A percentile compares a stretch with the other conserved stretches of the same genome.
Conservation (phyloP, 2,113 vertebrate genomes). For the Alexandromys fortis region DNA sequence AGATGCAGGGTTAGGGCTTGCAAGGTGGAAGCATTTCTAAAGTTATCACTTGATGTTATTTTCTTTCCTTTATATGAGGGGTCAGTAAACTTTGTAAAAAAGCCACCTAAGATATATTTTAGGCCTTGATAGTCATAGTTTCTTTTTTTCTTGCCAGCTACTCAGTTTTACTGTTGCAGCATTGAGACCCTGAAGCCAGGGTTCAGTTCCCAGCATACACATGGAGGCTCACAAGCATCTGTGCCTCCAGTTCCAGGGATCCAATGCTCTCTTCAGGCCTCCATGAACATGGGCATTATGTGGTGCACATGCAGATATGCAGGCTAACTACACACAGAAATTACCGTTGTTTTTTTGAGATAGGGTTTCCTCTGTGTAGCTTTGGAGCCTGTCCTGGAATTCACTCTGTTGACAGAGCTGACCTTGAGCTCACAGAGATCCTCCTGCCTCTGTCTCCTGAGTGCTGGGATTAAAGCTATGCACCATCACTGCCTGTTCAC, state of each 20-base stretch:
- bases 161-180: neutral
- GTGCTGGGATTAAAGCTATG: too few relatives aligned
- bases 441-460: too few relatives aligned
- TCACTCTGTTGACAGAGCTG: too few relatives aligned
- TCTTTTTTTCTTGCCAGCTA: neutral
- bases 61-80: neutral
- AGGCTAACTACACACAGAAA: neutral
- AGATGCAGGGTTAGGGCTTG: neutral
- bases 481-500: too few relatives aligned
- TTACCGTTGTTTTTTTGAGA: too few relatives aligned
- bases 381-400: too few relatives aligned
- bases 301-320: neutral
- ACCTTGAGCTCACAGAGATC: too few relatives aligned
- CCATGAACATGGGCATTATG: neutral
- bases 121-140: neutral
- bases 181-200: neutral
- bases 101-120: neutral
- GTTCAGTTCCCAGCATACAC: neutral
- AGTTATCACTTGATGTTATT: neutral
- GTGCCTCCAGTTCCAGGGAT: neutral
- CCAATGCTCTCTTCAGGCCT: neutral
- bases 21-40: neutral
- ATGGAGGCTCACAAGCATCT: neutral
- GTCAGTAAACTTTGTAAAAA: neutral
- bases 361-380: too few relatives aligned